Conservation (phyloP, 2,888 invertebrate genomes). For the Drosophila prostipennis region DNA sequence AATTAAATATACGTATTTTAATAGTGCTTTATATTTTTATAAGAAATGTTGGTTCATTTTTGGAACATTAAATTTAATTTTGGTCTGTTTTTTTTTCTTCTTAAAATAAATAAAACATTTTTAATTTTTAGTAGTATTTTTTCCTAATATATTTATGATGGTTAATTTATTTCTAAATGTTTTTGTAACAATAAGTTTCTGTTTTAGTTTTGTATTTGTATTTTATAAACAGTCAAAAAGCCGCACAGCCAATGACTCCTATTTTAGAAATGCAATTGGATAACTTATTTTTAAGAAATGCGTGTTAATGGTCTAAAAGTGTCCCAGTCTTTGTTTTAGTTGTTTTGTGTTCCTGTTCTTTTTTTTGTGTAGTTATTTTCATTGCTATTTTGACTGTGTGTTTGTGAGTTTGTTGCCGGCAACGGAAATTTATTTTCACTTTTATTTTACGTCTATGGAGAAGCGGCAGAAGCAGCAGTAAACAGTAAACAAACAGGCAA, state of each 20-base stretch:
- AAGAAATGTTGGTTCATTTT: too few relatives aligned
- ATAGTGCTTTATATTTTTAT: not conserved
- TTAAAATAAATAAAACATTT: too few relatives aligned
- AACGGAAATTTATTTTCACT: conserved; percentile 65
- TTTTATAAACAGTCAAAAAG: too few relatives aligned
- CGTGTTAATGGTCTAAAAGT: conserved; percentile 9
- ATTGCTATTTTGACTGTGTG: conserved; percentile 8
- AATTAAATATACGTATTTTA: not conserved
- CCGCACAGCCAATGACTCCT: too few relatives aligned
- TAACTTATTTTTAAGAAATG: conserved; percentile 7
- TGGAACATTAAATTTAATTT: too few relatives aligned
- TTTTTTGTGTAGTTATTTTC: conserved; percentile 32
- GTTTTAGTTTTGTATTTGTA: too few relatives aligned
- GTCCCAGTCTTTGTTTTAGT: conserved; percentile 3
- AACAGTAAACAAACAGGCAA: conserved; percentile 42
- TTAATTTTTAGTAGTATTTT: too few relatives aligned
- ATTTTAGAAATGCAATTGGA: too few relatives aligned
- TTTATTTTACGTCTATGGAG: conserved; percentile 40
- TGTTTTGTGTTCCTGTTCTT: conserved; percentile 17
- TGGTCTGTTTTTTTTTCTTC: too few relatives aligned
- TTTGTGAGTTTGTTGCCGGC: conserved; percentile 34
- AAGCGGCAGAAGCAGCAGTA: conserved; percentile 1
- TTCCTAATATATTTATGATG: too few relatives aligned
- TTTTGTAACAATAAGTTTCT: too few relatives aligned
- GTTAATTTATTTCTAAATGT: too few relatives aligned